phyloP scores from a whole-genome alignment of 2,797 vertebrate genomes.

The Channa striata region DNA sequence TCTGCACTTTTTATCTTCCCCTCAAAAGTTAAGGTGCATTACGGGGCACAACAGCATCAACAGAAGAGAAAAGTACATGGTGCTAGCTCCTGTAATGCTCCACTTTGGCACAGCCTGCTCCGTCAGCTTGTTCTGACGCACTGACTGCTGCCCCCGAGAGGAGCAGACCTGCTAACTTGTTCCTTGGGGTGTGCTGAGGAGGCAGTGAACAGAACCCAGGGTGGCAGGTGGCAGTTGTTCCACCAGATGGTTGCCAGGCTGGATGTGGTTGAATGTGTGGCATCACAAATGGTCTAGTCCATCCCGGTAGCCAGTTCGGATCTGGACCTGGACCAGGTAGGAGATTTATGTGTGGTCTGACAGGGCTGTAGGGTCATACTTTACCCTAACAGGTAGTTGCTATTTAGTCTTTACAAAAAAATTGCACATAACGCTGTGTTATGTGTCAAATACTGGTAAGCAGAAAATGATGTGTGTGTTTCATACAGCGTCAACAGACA shows the following conservation, averaged over 20 bases:
- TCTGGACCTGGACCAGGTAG: not conserved
- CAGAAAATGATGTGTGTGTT: too few relatives aligned
- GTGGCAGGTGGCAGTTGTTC: slow-evolving; percentile 18
- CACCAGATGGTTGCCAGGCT: slow-evolving; percentile 6
- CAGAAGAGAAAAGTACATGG: not conserved
- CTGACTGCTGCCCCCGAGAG: slow-evolving; percentile 11
- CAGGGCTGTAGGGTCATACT: too few relatives aligned
- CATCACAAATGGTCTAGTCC: slow-evolving; percentile 1
- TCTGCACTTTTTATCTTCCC: slow-evolving; percentile 4
- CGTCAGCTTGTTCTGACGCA: slow-evolving; percentile 32
- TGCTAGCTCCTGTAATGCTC: slow-evolving; percentile 2
- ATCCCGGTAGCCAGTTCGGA: not conserved
- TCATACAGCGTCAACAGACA: too few relatives aligned
- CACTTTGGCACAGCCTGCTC: slow-evolving; percentile 16
- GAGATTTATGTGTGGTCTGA: too few relatives aligned
- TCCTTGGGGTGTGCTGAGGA: slow-evolving; percentile 20
- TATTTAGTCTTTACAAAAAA: too few relatives aligned
- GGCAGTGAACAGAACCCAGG: slow-evolving; percentile 16
- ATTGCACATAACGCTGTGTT: too few relatives aligned
- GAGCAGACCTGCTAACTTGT: slow-evolving; percentile 18
- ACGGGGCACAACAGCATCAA: slow-evolving; percentile 1
- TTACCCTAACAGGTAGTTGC: too few relatives aligned
- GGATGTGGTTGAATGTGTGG: not conserved
- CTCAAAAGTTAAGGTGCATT: not conserved
- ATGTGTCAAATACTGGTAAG: too few relatives aligned